A percentile compares a stretch with the other conserved stretches of the same genome.
Evolutionary conservation across 2,113 vertebrate species (phyloP).

Genomic region (Leiothrix lutea): DNA sequence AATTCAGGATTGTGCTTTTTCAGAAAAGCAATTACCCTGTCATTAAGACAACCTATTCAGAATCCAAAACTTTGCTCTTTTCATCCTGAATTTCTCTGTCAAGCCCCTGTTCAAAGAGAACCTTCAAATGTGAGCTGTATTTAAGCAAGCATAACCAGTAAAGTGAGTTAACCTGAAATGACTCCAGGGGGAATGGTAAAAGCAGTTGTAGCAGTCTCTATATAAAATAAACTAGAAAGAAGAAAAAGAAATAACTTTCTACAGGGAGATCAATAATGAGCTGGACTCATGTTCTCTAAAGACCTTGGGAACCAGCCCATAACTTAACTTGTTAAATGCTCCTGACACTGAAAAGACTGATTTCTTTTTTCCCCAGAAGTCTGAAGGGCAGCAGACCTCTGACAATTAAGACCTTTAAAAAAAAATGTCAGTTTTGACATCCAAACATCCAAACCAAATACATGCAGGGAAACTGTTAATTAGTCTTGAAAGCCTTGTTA

Average conservation of each 20-base stretch:
- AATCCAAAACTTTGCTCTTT: neutral
- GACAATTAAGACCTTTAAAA: constrained; percentile 11
- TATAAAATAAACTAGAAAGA: constrained; percentile 14
- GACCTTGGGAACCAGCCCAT: neutral
- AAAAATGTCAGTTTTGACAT: constrained; percentile 5
- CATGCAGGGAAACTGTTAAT: neutral
- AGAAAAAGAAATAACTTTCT: constrained; percentile 15
- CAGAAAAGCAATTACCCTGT: neutral
- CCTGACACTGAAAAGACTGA: neutral
- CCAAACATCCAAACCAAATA: neutral
- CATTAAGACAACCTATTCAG: neutral
- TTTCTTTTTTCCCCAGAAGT: neutral
- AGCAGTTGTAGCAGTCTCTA: neutral
- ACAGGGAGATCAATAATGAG: neutral
- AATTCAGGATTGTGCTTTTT: neutral
- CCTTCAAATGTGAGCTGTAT: neutral
- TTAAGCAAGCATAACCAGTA: neutral
- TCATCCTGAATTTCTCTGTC: neutral
- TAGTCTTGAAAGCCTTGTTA: neutral
- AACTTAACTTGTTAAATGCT: constrained; percentile 10
- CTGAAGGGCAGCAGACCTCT: neutral
- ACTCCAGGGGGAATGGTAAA: constrained; percentile 6
- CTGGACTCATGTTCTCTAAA: neutral
- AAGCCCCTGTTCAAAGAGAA: neutral
- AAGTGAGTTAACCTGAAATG: constrained; percentile 12